phyloP scores from a whole-genome alignment of 30 jellyfish, hydroid and myxozoan genomes.

The Aurelia aurita region DNA sequence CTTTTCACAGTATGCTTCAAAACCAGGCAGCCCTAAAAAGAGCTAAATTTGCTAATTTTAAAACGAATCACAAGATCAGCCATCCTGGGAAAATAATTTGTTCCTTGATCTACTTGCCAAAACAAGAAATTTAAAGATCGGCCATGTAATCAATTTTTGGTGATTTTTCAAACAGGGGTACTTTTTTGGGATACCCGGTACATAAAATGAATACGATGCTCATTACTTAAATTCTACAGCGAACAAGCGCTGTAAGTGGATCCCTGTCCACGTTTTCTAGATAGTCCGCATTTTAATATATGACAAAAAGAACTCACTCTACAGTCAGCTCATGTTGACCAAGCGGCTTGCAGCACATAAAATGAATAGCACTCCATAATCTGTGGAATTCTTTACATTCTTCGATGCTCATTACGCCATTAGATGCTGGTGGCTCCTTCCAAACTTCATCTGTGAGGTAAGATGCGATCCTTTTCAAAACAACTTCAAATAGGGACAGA shows the following conservation, averaged over 20 bases:
- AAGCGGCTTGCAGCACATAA: slow-evolving; percentile 97
- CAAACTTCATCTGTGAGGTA: slow-evolving; percentile 90
- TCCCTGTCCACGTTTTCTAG: too few relatives aligned
- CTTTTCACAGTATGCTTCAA: too few relatives aligned
- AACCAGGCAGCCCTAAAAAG: too few relatives aligned
- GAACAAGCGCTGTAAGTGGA: too few relatives aligned
- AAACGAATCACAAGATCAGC: too few relatives aligned
- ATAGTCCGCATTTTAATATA: neutral
- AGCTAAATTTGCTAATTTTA: too few relatives aligned
- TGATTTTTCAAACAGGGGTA: too few relatives aligned
- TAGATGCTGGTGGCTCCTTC: slow-evolving; percentile 98
- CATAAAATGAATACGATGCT: slow-evolving; percentile 87
- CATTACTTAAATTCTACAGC: slow-evolving; percentile 75
- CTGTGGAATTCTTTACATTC: slow-evolving; percentile 99
- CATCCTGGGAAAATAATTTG: too few relatives aligned
- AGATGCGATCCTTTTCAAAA: slow-evolving; percentile 80
- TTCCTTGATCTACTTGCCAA: too few relatives aligned
- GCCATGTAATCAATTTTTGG: too few relatives aligned
- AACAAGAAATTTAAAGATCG: too few relatives aligned
- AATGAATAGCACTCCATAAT: slow-evolving; percentile 98
- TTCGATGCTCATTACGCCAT: slow-evolving; percentile 98
- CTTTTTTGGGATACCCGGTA: too few relatives aligned
- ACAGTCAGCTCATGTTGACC: slow-evolving; percentile 96
- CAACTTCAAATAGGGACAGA: slow-evolving; percentile 90
- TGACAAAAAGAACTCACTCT: slow-evolving; percentile 78